These are phyloP conservation scores for Pantala flavescens DNA, from an alignment of 1,140 invertebrate genomes.

Conservation along the genomic window DNA sequence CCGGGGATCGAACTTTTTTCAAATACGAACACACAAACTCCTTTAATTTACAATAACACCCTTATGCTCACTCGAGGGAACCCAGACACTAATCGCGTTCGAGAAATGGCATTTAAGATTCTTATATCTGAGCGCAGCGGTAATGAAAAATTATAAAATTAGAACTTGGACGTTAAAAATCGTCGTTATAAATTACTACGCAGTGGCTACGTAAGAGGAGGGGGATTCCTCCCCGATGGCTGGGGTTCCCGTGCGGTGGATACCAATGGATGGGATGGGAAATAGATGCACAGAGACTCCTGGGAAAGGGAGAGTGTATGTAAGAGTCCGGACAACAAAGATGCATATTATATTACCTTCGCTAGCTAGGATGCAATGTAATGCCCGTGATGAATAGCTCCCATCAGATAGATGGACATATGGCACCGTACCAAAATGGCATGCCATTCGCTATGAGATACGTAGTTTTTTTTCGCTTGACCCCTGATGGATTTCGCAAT, in stretches of 20 bases:
- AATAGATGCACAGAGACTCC: neutral
- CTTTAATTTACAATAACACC: too few relatives aligned
- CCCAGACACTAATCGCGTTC: too few relatives aligned
- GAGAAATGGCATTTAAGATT: too few relatives aligned
- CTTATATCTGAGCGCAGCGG: too few relatives aligned
- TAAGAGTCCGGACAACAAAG: neutral
- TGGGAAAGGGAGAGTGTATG: neutral
- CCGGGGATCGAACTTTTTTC: too few relatives aligned
- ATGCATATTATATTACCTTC: conserved; percentile 3
- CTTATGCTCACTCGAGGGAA: too few relatives aligned
- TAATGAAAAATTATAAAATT: neutral
- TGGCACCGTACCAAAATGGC: neutral
- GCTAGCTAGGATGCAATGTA: neutral
- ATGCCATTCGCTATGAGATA: neutral
- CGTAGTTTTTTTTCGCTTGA: neutral
- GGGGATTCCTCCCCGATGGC: neutral
- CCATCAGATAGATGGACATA: neutral
- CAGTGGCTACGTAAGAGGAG: neutral
- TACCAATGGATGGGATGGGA: neutral
- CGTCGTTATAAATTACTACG: neutral
- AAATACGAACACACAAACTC: too few relatives aligned
- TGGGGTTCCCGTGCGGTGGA: neutral
- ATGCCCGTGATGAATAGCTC: neutral
- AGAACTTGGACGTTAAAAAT: neutral
- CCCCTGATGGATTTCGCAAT: neutral